Evolutionary conservation across 2,797 vertebrate species (phyloP).

Genomic region (Enteromius thamalakanensis): DNA sequence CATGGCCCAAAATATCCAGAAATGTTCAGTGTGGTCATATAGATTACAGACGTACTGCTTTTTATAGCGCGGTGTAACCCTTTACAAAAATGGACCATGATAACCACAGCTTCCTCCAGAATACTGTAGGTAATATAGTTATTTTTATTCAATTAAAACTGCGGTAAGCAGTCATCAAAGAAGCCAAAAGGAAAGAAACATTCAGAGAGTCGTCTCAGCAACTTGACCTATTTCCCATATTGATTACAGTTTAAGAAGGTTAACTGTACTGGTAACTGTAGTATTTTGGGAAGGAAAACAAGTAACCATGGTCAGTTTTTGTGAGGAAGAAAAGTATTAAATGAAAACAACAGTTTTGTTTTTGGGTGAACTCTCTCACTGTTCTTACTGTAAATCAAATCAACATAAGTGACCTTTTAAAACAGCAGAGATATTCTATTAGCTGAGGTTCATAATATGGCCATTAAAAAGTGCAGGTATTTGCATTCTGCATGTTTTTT

Average conservation of each 20-base stretch:
- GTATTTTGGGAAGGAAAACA: neutral
- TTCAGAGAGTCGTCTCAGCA: neutral
- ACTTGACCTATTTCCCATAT: constrained; percentile 2
- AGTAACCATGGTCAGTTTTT: constrained; percentile 7
- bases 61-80: neutral
- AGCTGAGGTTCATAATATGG: constrained; percentile 13
- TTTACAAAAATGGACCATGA: neutral
- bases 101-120: constrained; percentile 18
- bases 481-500: constrained; percentile 71
- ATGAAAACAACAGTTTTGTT: neutral
- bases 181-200: constrained; percentile 3
- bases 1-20: constrained; percentile 7
- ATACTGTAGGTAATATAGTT: neutral
- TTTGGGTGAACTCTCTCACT: neutral
- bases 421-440: neutral
- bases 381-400: constrained; percentile 5
- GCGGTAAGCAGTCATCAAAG: constrained; percentile 19
- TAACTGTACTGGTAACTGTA: constrained; percentile 14
- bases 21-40: neutral
- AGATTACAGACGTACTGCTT: constrained; percentile 11
- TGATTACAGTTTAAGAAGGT: constrained; percentile 23
- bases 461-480: constrained; percentile 55
- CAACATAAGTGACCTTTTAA: neutral
- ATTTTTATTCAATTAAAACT: constrained; percentile 6
- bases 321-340: neutral